Evolutionary conservation across 2,113 vertebrate species (phyloP).

Genomic region (Colaptes auratus): DNA sequence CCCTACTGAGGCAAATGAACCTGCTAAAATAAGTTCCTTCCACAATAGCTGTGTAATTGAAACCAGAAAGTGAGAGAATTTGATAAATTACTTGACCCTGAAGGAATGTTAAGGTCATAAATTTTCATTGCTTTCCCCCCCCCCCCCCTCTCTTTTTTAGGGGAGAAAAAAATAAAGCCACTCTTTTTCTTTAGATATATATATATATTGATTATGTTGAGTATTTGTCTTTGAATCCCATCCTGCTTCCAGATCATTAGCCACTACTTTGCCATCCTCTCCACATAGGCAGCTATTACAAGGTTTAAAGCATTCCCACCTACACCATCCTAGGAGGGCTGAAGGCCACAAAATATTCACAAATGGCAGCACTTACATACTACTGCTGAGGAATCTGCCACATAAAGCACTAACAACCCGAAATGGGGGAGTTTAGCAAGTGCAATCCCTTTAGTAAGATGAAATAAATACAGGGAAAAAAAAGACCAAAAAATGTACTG

Average conservation of each 20-base stretch:
- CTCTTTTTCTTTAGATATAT: slow-evolving; percentile 29
- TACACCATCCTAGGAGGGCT: slow-evolving; percentile 25
- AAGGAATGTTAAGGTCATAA: slow-evolving; percentile 97
- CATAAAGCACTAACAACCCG: not conserved
- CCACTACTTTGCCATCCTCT: slow-evolving; percentile 18
- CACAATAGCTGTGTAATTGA: slow-evolving; percentile 98
- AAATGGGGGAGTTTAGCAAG: slow-evolving; percentile 19
- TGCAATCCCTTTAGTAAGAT: slow-evolving; percentile 26
- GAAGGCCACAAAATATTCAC: not conserved
- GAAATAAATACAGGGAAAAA: not conserved
- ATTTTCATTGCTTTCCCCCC: slow-evolving; percentile 85
- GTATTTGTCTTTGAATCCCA: slow-evolving; percentile 73
- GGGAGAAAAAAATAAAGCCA: not conserved
- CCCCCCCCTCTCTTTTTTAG: slow-evolving; percentile 20
- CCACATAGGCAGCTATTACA: slow-evolving; percentile 28
- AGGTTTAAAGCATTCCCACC: slow-evolving; percentile 2
- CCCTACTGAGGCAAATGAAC: slow-evolving; percentile 98
- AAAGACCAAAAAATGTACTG: not conserved
- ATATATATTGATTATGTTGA: slow-evolving; percentile 78
- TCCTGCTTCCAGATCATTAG: slow-evolving; percentile 64
- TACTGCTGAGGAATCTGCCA: slow-evolving; percentile 8
- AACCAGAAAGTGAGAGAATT: slow-evolving; percentile 98
- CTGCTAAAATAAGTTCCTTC: slow-evolving; percentile 97
- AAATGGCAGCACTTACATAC: not conserved
- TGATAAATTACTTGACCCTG: slow-evolving; percentile 99